Evolutionary conservation across 2,888 invertebrate species (phyloP).

Genomic region (Asteroscopus sphinx): DNA sequence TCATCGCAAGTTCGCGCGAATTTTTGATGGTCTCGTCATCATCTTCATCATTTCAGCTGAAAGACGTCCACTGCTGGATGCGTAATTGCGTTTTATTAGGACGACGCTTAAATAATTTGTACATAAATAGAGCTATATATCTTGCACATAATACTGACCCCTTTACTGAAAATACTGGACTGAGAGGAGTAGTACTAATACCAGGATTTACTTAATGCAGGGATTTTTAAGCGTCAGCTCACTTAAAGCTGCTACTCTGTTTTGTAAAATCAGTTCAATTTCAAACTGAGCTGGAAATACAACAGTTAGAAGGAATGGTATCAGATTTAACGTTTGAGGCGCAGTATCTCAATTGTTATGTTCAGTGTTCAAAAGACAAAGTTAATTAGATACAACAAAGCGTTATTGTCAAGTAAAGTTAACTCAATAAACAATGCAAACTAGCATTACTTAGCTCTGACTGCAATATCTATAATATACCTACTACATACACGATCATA

Average conservation of each 20-base stretch:
- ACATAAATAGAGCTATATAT: too few relatives aligned
- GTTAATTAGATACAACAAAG: slow-evolving; percentile 7
- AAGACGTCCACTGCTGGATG: too few relatives aligned
- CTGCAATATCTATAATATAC: slow-evolving; percentile 1
- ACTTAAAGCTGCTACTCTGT: slow-evolving; percentile 27
- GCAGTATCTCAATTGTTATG: too few relatives aligned
- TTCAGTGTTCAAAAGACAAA: slow-evolving; percentile 6
- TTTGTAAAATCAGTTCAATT: slow-evolving; percentile 17
- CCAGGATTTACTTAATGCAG: slow-evolving; percentile 44
- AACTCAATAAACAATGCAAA: slow-evolving; percentile 18
- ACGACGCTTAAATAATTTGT: too few relatives aligned
- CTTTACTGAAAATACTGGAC: slow-evolving; percentile 36
- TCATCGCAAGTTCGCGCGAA: too few relatives aligned
- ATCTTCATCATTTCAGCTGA: too few relatives aligned
- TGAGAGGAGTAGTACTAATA: slow-evolving; percentile 29
- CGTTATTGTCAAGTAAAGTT: slow-evolving; percentile 27
- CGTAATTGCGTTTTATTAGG: too few relatives aligned
- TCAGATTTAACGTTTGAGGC: not conserved
- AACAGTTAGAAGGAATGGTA: not conserved
- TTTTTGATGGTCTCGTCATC: too few relatives aligned
- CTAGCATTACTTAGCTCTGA: slow-evolving; percentile 6
- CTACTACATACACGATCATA: not conserved
- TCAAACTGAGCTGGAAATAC: not conserved
- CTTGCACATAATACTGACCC: slow-evolving; percentile 7
- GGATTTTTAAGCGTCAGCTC: slow-evolving; percentile 43